Conservation (phyloP, 1,140 invertebrate species). For the Globodera rostochiensis region DNA sequence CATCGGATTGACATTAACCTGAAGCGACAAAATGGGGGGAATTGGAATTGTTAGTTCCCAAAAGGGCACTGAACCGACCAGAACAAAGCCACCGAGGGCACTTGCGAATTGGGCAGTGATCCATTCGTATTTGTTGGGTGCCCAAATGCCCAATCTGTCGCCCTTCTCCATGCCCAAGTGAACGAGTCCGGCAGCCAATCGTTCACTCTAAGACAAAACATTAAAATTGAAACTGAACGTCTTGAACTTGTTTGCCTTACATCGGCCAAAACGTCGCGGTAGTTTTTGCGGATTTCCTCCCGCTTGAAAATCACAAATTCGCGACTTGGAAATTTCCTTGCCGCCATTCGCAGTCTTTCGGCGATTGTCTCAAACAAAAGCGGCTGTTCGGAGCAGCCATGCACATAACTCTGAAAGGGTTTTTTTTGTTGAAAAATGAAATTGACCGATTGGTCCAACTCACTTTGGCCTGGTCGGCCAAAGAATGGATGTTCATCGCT, state of each 20-base stretch:
- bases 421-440: neutral
- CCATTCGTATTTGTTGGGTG: conserved; percentile 84
- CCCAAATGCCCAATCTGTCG: conserved; percentile 84
- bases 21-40: neutral
- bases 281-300: conserved; percentile 60
- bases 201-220: conserved; percentile 72
- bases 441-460: neutral
- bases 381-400: conserved; percentile 53
- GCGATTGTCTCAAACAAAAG: conserved; percentile 61
- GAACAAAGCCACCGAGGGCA: conserved; percentile 78
- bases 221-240: neutral
- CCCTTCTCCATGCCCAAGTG: conserved; percentile 78
- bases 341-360: conserved; percentile 51
- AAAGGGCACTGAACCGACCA: conserved; percentile 69
- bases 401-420: conserved; percentile 51
- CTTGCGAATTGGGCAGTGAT: conserved; percentile 76
- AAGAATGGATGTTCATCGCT: conserved; percentile 37
- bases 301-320: conserved; percentile 62
- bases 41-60: neutral
- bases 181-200: conserved; percentile 78
- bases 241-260: conserved; percentile 17
- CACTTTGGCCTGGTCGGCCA: conserved; percentile 17
- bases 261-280: conserved; percentile 56
- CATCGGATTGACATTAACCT: conserved; percentile 77
- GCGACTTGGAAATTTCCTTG: conserved; percentile 54